phyloP scores from a whole-genome alignment of 2,888 invertebrate genomes.

The Pollenia angustigena region DNA sequence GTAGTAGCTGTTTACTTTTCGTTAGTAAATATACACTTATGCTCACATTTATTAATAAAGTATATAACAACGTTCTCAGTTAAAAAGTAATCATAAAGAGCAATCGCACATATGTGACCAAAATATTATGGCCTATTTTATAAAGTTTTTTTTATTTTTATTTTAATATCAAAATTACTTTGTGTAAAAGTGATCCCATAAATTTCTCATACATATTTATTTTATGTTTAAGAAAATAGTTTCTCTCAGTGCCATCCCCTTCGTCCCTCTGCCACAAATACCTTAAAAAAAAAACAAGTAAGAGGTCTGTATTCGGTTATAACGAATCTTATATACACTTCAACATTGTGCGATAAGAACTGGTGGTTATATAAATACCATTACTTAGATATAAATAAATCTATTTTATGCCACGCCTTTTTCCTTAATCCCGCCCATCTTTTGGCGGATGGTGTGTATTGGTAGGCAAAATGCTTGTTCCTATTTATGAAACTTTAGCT shows the following conservation, averaged over 20 bases:
- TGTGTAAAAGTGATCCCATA: not conserved
- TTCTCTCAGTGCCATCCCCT: not conserved
- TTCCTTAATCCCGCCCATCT: too few relatives aligned
- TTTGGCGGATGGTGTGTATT: too few relatives aligned
- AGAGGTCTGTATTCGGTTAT: too few relatives aligned
- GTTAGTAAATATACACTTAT: conserved; percentile 12
- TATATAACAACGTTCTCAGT: not conserved
- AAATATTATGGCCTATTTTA: not conserved
- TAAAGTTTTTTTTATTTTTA: not conserved
- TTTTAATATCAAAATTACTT: not conserved
- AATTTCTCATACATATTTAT: not conserved
- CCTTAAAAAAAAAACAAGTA: too few relatives aligned
- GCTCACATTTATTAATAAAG: not conserved
- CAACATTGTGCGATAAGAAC: too few relatives aligned
- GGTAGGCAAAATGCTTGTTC: too few relatives aligned
- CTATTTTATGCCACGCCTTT: too few relatives aligned
- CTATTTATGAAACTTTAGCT: too few relatives aligned
- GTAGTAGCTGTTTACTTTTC: conserved; percentile 3
- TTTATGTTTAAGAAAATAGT: conserved; percentile 12
- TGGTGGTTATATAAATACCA: too few relatives aligned
- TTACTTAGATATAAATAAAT: too few relatives aligned
- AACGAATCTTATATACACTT: too few relatives aligned
- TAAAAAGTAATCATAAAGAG: not conserved
- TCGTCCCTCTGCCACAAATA: too few relatives aligned
- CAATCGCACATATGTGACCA: conserved; percentile 4